Evolutionary conservation across 1,140 invertebrate genomes (phyloP).

Genomic region (Pectinophora gossypiella): DNA sequence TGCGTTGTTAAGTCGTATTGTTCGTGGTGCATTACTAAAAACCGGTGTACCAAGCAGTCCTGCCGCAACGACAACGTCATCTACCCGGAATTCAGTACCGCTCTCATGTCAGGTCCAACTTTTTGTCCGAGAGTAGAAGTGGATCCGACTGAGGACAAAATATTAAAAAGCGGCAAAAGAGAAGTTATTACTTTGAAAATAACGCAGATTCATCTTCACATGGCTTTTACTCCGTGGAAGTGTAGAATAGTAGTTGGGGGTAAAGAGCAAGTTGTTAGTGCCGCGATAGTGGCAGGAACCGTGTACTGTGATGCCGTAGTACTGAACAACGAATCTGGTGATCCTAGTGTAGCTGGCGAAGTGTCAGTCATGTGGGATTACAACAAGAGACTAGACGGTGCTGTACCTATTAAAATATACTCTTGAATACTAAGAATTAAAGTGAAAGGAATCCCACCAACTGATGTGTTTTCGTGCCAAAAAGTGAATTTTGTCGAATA

Average conservation of each 20-base stretch:
- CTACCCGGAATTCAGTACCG: constrained; percentile 31
- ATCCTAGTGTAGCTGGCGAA: constrained; percentile 31
- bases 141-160: constrained; percentile 21
- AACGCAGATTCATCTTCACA: constrained; percentile 55
- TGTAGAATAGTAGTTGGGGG: constrained; percentile 41
- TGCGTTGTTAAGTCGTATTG: constrained; percentile 36
- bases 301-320: constrained; percentile 46
- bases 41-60: constrained; percentile 44
- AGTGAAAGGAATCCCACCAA: too few species aligned
- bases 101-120: constrained; percentile 42
- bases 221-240: constrained; percentile 60
- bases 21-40: constrained; percentile 54
- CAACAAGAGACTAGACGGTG: constrained; percentile 51
- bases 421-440: too few species aligned
- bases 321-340: constrained; percentile 36
- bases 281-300: constrained; percentile 34
- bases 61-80: constrained; percentile 57
- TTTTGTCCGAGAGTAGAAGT: constrained; percentile 49
- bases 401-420: constrained; percentile 22
- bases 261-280: constrained; percentile 30
- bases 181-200: constrained; percentile 39
- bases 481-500: too few species aligned
- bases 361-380: constrained; percentile 51
- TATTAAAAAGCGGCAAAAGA: constrained; percentile 37
- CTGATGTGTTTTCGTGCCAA: too few species aligned